Evolutionary conservation across 2,113 vertebrate species (phyloP), one percentile per base, ranked within the genome.

Genomic region (Pleuronectes platessa): DNA sequence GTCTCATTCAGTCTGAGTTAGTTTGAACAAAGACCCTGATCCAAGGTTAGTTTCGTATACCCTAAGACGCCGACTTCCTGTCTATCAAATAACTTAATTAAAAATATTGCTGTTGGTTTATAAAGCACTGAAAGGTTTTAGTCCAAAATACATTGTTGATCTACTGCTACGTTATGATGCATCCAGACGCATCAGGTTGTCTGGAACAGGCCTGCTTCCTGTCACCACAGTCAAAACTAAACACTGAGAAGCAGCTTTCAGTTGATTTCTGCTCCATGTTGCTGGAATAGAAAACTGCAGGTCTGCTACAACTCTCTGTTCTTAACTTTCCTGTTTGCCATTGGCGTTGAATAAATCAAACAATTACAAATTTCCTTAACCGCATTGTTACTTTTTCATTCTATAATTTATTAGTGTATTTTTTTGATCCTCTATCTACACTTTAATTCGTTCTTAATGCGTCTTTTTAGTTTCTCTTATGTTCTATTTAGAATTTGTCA

Each of bases 241-340:
- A 78, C 26, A 35, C 15, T 1, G 35, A 55, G 23, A 56, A 31
- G 31, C 31, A 31, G 31, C 5, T 7, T 7, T 31, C 31, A 31
- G 31, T 31, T 5, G 5, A 1, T 31, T 31, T 31, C 31, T 31
- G 31, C 31, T 31, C 31, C 31, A 31, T 31, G 15, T 58, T 65
- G 60, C 42, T 56, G 70, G 61, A 69, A 78, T 31, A 88, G 75
- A 90, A 87, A 77, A 83, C 80, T 78, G 75, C 86, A 90, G 51
- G 56, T 69, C 69, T 81, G 27, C 21, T 62, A 69, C 64, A 10
- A 79, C 73, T 77, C 62, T 78, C 40, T 18, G 24, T 83, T 88
- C 37, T 68, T 86, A 68, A 24, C 13, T 2, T 79, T 86, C 82
- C 40, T 76, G 60, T 83, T 88, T 83, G 66, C 75, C 59, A 21